Conservation (phyloP, 2,113 vertebrate species). For the Neogobius melanostomus region DNA sequence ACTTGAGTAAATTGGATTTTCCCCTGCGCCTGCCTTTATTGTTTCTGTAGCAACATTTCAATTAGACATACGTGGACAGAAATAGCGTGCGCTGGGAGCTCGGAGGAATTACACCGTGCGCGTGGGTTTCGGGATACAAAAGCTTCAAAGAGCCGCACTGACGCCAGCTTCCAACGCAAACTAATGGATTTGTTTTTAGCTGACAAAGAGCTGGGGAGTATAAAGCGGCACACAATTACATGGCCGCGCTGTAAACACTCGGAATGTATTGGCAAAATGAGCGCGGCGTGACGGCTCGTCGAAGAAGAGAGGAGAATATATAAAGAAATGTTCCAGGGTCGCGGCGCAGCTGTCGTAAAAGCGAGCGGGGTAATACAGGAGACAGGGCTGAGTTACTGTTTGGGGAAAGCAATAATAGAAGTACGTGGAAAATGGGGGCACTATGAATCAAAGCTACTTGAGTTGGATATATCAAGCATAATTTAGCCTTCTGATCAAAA, state of each 20-base stretch:
- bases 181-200: slow-evolving; percentile 29
- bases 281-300: not conserved
- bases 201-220: not conserved
- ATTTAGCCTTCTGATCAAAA: no score
- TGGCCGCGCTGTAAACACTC: not conserved
- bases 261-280: not conserved
- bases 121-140: slow-evolving; percentile 31
- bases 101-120: slow-evolving; percentile 39
- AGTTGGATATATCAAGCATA: no score
- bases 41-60: slow-evolving; percentile 52
- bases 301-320: not conserved
- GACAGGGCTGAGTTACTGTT: no score
- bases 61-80: slow-evolving; percentile 46
- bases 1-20: slow-evolving; percentile 50
- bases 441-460: no score
- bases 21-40: slow-evolving; percentile 34
- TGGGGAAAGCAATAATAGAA: no score
- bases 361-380: not conserved
- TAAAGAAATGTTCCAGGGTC: not conserved
- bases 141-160: slow-evolving; percentile 37
- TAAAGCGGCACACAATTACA: not conserved
- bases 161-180: slow-evolving; percentile 26
- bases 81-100: slow-evolving; percentile 34
- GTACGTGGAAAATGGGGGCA: no score
- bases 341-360: not conserved